Base-by-base conservation (phyloP, 2,888 invertebrate genomes). In the Teinopalpus imperialis region DNA sequence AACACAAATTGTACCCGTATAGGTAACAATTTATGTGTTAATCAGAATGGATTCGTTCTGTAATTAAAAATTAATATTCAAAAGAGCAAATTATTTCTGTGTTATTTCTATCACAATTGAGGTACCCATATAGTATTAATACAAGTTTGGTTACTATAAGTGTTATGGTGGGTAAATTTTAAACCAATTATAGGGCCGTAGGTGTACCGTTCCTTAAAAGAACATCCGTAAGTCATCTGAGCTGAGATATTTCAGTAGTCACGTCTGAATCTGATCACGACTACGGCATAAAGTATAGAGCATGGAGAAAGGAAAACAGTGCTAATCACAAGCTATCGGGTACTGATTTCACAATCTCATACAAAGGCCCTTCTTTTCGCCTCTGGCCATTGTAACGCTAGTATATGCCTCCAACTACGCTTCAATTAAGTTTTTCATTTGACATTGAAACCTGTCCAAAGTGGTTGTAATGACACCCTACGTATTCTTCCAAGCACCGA, bases 381-480 rank as follows among this genome's bases (percentile, higher is more conserved):
- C 30, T 14, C 20, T 26, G 3, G 29, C n/a, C 2, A 10, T 29
- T 35, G 29, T 23, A 34, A 13, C 6, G 13, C 12, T 8, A 8
- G 20, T 20, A 20, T 3, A n/a, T 8, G 24, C 14, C 27, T 34
- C 20, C n/a, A 30, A 24, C 46, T 24, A 30, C 23, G 23, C 36
- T 24, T 68, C 57, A 46, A 14, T 62, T 52, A 61, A 68, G 74
- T 71, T 72, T 56, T 53, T 56, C 62, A 58, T 57, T 56, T 60
- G 75, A 75, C 86, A 79, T 75, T 83, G 86, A 83, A 86, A 83
- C 67, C 60, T 69, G 78, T 81, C 77, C 77, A 58, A 64, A 77
- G 78, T 76, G 68, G 81, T 75, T 78, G 83, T 81, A 85, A 81
- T 77, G 74, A 65, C 75, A 88, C 70, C 74, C 79, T 63, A 76